A percentile compares a stretch with the other conserved stretches of the same genome.
Conservation (phyloP, 2,888 invertebrate species). For the Leptinotarsa juncta region DNA sequence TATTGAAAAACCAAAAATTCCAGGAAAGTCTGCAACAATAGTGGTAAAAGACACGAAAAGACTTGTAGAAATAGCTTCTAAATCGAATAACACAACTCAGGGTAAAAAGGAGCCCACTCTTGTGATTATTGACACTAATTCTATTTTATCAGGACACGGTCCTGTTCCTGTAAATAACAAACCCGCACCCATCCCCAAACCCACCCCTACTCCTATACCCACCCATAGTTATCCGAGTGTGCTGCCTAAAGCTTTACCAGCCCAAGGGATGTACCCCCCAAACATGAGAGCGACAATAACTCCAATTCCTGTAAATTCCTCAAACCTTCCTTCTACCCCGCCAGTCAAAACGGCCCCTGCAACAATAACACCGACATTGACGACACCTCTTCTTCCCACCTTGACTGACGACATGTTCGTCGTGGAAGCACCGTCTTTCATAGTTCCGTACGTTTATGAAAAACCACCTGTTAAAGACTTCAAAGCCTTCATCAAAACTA, state of each 20-base stretch:
- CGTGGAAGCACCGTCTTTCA: constrained; percentile 92
- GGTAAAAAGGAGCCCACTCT: constrained; percentile 79
- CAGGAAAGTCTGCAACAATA: constrained; percentile 57
- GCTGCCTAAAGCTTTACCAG: constrained; percentile 69
- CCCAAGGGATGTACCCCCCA: constrained; percentile 75
- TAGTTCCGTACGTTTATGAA: constrained; percentile 93
- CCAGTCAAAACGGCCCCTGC: constrained; percentile 58
- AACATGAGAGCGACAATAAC: constrained; percentile 72
- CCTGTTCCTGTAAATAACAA: constrained; percentile 67
- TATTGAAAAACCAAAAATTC: constrained; percentile 32
- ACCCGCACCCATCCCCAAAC: constrained; percentile 38
- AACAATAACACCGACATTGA: constrained; percentile 52
- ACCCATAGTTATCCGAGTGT: constrained; percentile 63
- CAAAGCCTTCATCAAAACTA: constrained; percentile 76
- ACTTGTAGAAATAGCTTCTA: constrained; percentile 77
- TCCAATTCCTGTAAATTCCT: constrained; percentile 66
- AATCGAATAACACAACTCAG: constrained; percentile 64
- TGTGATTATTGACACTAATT: constrained; percentile 84
- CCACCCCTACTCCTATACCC: constrained; percentile 38
- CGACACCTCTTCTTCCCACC: constrained; percentile 79
- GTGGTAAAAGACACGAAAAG: constrained; percentile 80
- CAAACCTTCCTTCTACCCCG: constrained; percentile 56
- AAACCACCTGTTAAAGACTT: constrained; percentile 86
- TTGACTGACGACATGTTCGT: constrained; percentile 93
- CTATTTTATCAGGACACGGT: constrained; percentile 74